Evolutionary conservation across 2,113 vertebrate species (phyloP).

Genomic region (Oophaga pumilio): DNA sequence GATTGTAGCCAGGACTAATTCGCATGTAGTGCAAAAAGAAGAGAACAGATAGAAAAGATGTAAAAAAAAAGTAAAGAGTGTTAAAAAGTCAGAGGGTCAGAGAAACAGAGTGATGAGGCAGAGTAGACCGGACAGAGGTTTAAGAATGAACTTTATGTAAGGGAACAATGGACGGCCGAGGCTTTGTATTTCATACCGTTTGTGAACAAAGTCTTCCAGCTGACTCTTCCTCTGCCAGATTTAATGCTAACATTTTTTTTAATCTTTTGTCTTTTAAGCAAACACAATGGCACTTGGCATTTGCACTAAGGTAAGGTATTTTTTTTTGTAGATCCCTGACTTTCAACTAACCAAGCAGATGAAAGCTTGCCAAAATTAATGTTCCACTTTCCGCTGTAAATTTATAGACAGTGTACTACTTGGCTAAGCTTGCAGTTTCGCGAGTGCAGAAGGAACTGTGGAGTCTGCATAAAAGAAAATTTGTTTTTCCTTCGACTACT

Average conservation of each 20-base stretch:
- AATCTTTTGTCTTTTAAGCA: conserved; percentile 54
- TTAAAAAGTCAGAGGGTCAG: conserved; percentile 13
- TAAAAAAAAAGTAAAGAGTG: neutral
- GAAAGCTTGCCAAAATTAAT: conserved; percentile 59
- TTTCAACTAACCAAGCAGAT: conserved; percentile 58
- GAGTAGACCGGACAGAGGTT: conserved; percentile 34
- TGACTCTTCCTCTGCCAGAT: conserved; percentile 49
- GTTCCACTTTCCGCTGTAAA: conserved; percentile 52
- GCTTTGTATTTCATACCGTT: conserved; percentile 43
- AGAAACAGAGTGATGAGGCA: conserved; percentile 11
- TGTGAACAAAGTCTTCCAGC: conserved; percentile 46
- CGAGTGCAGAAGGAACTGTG: conserved; percentile 54
- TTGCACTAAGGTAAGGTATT: conserved; percentile 56
- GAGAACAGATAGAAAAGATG: neutral
- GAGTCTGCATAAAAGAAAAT: conserved; percentile 59
- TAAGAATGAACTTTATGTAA: conserved; percentile 52
- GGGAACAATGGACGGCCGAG: conserved; percentile 21
- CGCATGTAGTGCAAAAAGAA: neutral
- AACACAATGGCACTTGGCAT: conserved; percentile 56
- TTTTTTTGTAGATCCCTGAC: conserved; percentile 50
- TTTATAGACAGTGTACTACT: conserved; percentile 54
- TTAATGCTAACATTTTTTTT: conserved; percentile 56
- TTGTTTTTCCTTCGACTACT: conserved; percentile 56
- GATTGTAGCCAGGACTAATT: neutral
- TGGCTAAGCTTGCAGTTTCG: conserved; percentile 58